Evolutionary conservation across 2,888 invertebrate species (phyloP), one percentile per base, ranked within the genome.

Genomic region (Cheilosia impressa): DNA sequence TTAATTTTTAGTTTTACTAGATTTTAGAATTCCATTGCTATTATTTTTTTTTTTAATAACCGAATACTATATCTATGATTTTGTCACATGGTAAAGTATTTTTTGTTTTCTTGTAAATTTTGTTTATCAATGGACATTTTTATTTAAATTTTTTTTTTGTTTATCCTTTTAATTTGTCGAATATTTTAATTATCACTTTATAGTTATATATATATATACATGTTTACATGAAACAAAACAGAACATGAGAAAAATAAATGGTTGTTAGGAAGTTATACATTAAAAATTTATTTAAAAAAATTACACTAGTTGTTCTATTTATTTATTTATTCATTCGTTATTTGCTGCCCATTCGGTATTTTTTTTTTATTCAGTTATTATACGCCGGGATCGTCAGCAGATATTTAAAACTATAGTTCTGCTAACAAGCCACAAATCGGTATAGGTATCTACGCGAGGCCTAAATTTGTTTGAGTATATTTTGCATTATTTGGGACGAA

Each of bases 201-300:
- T 68, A 76, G 71, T 77, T 85, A 68, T 69, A 38, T 38, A 38
- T 38, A 38, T 60, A 58, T 24, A 62, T 66, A 53, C 24, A 76
- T 52, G 38, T 63, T 52, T 55, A 76, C n/a, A 68, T 52, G 62
- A 53, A 65, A 71, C 13, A 45, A 63, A 68, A 62, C 71, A 50
- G 50, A 72, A 71, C 80, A 66, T 41, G 69, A 81, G 73, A 66
- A 81, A 80, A 80, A 76, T 77, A 78, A 82, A 87, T 87, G 87
- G 87, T 87, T 87, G 87, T 87, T 87, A 87, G 82, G 87, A 82
- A 73, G 81, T 82, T 78, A 82, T 82, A 73, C 65, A 87, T 81
- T 81, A 87, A 87, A 87, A 72, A 71, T 55, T 72, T 80, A 71
- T 80, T 85, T 76, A 69, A 85, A 85, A 43, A 73, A 60, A 41